Evolutionary conservation across 2,888 invertebrate species (phyloP).

Genomic region (Tanypteryx hageni): DNA sequence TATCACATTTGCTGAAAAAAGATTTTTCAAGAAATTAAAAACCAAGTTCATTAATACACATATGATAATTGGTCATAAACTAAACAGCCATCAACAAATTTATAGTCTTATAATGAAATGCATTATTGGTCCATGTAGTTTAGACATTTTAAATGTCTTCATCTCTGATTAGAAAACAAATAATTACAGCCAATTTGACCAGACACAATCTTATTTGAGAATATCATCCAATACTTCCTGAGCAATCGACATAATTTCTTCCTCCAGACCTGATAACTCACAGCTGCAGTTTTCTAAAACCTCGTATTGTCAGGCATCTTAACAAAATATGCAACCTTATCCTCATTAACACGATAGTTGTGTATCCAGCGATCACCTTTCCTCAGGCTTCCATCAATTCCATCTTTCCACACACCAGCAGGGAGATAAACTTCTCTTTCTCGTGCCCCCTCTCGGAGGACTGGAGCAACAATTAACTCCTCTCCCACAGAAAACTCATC

Average conservation of each 20-base stretch:
- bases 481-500: constrained; percentile 95
- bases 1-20: not conserved
- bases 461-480: constrained; percentile 93
- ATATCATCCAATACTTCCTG: not conserved
- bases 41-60: not conserved
- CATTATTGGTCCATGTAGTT: constrained; percentile 31
- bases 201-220: not conserved
- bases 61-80: constrained; percentile 7
- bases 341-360: constrained; percentile 87
- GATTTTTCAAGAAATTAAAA: not conserved
- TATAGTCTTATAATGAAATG: constrained; percentile 20
- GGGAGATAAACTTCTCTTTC: constrained; percentile 92
- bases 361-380: constrained; percentile 95
- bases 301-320: constrained; percentile 91
- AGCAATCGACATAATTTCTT: not conserved
- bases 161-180: not conserved
- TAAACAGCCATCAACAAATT: not conserved
- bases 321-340: constrained; percentile 89
- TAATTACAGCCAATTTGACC: not conserved
- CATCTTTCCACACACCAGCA: constrained; percentile 95
- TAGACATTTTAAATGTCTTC: not conserved
- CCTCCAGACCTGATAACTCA: not conserved
- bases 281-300: constrained; percentile 76
- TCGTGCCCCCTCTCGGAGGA: constrained; percentile 83
- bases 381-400: constrained; percentile 89